phyloP scores from a whole-genome alignment of 2,797 vertebrate genomes.

The Holocentrus rufus region DNA sequence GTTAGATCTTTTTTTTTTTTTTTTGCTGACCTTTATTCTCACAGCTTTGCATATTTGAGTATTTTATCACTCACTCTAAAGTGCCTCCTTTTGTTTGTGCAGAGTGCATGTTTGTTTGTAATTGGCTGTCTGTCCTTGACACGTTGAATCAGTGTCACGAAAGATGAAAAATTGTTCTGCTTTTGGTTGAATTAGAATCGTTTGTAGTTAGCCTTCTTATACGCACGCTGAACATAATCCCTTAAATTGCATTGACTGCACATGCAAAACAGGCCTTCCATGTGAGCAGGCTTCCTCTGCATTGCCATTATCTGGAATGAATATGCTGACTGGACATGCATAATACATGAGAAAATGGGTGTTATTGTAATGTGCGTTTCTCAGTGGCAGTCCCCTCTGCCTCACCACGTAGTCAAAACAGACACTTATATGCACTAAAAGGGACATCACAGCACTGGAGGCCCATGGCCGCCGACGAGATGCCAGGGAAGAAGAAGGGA shows the following conservation, averaged over 20 bases:
- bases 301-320: constrained; percentile 66
- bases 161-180: constrained; percentile 23
- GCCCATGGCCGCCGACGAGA: constrained; percentile 36
- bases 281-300: constrained; percentile 55
- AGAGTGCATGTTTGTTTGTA: constrained; percentile 7
- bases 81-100: neutral
- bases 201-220: constrained; percentile 27
- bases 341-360: constrained; percentile 74
- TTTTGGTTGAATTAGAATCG: constrained; percentile 42
- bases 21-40: neutral
- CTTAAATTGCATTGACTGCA: constrained; percentile 55
- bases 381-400: constrained; percentile 54
- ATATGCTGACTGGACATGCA: constrained; percentile 74
- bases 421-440: constrained; percentile 69
- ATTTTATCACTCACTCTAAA: constrained; percentile 4
- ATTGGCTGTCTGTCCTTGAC: constrained; percentile 26
- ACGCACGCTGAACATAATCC: constrained; percentile 41
- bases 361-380: constrained; percentile 59
- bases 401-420: constrained; percentile 60
- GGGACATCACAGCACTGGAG: constrained; percentile 59
- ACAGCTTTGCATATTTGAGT: neutral
- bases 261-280: constrained; percentile 47
- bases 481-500: constrained; percentile 34
- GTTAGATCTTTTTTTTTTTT: neutral
- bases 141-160: constrained; percentile 20